Conservation (phyloP, 1,140 invertebrate species). For the Nixonia krombeini region DNA sequence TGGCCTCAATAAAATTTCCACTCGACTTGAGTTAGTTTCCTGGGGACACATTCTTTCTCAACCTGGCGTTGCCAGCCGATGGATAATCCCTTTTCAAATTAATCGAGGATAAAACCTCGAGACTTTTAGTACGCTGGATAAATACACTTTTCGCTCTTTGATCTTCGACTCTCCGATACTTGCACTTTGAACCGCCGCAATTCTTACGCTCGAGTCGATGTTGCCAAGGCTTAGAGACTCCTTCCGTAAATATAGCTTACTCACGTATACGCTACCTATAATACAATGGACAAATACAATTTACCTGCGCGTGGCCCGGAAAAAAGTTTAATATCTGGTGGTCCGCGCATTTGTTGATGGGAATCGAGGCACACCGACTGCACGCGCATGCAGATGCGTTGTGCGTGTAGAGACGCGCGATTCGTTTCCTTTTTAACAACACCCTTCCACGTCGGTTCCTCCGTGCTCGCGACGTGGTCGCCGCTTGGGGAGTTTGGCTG, state of each 20-base stretch:
- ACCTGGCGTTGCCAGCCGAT: slow-evolving; percentile 2
- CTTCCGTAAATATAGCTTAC: slow-evolving; percentile 24
- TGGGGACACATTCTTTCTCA: slow-evolving; percentile 14
- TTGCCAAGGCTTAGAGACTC: too few species aligned
- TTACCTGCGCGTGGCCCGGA: too few species aligned
- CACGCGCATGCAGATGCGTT: background rate
- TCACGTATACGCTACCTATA: slow-evolving; percentile 8
- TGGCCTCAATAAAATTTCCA: too few species aligned
- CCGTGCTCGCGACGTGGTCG: too few species aligned
- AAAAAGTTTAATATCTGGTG: slow-evolving; percentile 33
- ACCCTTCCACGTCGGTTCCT: slow-evolving; percentile 28
- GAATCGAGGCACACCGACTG: background rate
- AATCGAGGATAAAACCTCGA: slow-evolving; percentile 26
- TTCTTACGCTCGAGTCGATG: slow-evolving; percentile 26
- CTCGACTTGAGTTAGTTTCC: too few species aligned
- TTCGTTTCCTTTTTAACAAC: slow-evolving; percentile 10
- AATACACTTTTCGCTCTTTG: slow-evolving; percentile 20
- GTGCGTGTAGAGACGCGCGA: background rate
- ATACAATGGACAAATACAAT: slow-evolving; percentile 3
- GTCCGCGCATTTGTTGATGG: background rate
- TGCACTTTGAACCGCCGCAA: slow-evolving; percentile 29
- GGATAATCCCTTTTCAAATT: slow-evolving; percentile 25
- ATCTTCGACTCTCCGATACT: slow-evolving; percentile 38
- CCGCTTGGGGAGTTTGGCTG: too few species aligned
- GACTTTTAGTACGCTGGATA: slow-evolving; percentile 14